A percentile compares a stretch with the other conserved stretches of the same genome.
Evolutionary conservation across 1,140 invertebrate genomes (phyloP).

Genomic region (Dolichoris vasculosae): DNA sequence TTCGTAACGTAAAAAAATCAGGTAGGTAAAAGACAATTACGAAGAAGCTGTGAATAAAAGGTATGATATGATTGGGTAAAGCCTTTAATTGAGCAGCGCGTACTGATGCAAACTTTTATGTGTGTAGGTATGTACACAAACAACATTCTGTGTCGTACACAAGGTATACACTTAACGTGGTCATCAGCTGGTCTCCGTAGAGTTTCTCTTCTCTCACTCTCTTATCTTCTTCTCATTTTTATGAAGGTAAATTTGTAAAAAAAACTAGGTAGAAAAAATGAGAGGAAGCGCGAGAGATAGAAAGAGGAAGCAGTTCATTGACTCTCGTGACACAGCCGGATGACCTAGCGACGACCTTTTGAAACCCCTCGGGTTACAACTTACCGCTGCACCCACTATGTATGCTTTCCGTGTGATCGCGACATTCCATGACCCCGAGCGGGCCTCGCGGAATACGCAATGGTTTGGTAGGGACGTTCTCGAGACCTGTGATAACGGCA

Average conservation of each 20-base stretch:
- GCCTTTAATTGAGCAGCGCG: neutral
- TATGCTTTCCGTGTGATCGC: slow-evolving; percentile 60
- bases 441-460: slow-evolving; percentile 65
- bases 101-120: neutral
- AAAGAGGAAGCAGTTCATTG: neutral
- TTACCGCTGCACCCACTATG: slow-evolving; percentile 68
- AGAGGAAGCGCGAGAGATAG: neutral
- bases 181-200: slow-evolving; percentile 59
- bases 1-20: neutral
- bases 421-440: slow-evolving; percentile 61
- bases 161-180: slow-evolving; percentile 45
- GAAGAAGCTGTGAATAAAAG: neutral
- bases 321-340: slow-evolving; percentile 55
- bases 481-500: slow-evolving; percentile 36
- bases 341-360: slow-evolving; percentile 69
- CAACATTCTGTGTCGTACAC: neutral
- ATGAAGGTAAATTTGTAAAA: neutral
- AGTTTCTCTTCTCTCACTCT: neutral
- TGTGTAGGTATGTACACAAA: neutral
- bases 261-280: neutral
- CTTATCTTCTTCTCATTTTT: slow-evolving; percentile 41
- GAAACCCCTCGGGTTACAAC: slow-evolving; percentile 68
- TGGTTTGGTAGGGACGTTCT: slow-evolving; percentile 34
- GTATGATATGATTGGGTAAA: slow-evolving; percentile 6
- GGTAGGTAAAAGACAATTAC: neutral